Evolutionary conservation across 1,140 invertebrate genomes (phyloP).

Genomic region (Asobara japonica): DNA sequence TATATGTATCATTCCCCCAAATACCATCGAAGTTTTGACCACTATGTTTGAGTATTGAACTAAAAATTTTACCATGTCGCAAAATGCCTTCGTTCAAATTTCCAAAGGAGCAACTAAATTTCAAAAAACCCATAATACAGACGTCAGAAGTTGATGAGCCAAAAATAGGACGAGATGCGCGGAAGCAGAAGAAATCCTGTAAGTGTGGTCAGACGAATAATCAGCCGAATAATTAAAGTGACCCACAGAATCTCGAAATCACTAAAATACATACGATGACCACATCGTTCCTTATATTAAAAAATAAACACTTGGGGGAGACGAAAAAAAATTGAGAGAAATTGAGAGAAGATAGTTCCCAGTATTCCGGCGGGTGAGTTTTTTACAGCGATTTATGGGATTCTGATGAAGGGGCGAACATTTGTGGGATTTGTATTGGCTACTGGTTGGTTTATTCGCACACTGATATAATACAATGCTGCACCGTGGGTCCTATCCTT

Average conservation of each 20-base stretch:
- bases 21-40: too few relatives aligned
- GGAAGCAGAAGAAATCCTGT: too few relatives aligned
- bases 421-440: background rate
- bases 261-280: background rate
- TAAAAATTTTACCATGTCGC: too few relatives aligned
- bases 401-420: background rate
- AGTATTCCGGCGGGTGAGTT: background rate
- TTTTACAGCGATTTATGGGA: background rate
- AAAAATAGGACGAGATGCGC: too few relatives aligned
- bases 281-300: background rate
- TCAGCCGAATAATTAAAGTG: background rate
- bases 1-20: too few relatives aligned
- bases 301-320: too few relatives aligned
- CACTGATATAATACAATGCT: constrained; percentile 24
- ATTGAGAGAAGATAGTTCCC: background rate
- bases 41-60: too few relatives aligned
- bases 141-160: too few relatives aligned
- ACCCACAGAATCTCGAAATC: background rate
- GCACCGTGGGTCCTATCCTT: constrained; percentile 36
- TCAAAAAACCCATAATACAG: too few relatives aligned
- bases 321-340: background rate
- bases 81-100: too few relatives aligned
- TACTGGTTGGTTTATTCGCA: constrained; percentile 27
- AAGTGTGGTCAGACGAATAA: too few relatives aligned
- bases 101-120: too few relatives aligned